These are phyloP conservation scores for Pluvialis apricaria DNA, from an alignment of 2,113 vertebrate species.

Conservation along the genomic window DNA sequence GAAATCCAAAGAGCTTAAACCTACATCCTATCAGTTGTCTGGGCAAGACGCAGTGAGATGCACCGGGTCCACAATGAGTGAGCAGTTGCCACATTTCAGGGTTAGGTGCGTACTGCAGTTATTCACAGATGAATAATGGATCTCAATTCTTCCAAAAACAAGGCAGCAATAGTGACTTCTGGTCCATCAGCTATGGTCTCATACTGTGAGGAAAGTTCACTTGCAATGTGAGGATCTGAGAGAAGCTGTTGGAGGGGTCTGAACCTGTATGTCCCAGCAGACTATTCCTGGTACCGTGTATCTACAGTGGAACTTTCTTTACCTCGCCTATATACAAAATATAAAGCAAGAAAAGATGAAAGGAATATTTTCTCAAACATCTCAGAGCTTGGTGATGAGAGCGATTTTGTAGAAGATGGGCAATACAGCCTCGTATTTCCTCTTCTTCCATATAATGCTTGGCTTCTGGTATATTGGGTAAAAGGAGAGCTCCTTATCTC, in stretches of 20 bases:
- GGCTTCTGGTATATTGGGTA: background rate
- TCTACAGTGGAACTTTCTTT: background rate
- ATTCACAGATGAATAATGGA: background rate
- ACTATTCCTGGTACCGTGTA: background rate
- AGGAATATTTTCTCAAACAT: background rate
- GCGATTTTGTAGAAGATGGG: background rate
- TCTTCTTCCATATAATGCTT: background rate
- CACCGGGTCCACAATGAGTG: background rate
- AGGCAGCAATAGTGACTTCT: background rate
- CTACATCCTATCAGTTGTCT: background rate
- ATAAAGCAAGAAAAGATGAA: background rate
- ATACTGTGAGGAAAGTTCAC: background rate
- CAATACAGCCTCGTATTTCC: background rate
- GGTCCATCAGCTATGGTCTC: background rate
- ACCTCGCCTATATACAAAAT: background rate
- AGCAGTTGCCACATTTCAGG: background rate
- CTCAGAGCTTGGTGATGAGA: background rate
- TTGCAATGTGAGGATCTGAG: background rate
- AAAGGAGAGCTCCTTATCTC: background rate
- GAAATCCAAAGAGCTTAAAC: background rate
- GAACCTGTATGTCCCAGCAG: background rate
- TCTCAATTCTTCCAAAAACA: background rate
- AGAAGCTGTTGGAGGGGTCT: background rate
- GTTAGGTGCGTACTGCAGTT: background rate
- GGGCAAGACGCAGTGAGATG: background rate